phyloP scores from a whole-genome alignment of 2,113 vertebrate genomes.

The Pseudorectes ferrugineus region DNA sequence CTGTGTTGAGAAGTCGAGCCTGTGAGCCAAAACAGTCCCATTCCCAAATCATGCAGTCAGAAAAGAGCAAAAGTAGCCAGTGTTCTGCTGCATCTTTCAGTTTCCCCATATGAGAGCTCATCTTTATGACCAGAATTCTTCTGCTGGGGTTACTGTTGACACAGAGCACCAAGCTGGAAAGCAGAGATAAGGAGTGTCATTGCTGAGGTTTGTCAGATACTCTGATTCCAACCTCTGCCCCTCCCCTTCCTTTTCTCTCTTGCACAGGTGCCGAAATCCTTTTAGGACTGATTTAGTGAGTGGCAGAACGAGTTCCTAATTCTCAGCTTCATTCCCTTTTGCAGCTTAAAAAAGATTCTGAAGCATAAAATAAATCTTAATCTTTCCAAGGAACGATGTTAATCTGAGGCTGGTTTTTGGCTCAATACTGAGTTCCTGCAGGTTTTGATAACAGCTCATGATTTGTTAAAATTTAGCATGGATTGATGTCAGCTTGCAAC shows the following conservation, averaged over 20 bases:
- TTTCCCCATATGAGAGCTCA: background rate
- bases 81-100: background rate
- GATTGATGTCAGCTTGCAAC: conserved; percentile 16
- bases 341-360: conserved; percentile 31
- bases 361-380: conserved; percentile 46
- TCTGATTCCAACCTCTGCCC: background rate
- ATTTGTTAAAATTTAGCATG: conserved; percentile 32
- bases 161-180: background rate
- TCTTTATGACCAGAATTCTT: background rate
- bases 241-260: background rate
- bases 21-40: background rate
- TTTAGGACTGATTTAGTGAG: conserved; percentile 9
- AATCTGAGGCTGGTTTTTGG: conserved; percentile 26
- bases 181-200: conserved; percentile 3
- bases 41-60: background rate
- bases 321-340: conserved; percentile 7
- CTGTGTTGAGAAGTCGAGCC: background rate
- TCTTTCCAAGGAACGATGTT: conserved; percentile 41
- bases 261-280: background rate
- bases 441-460: conserved; percentile 31
- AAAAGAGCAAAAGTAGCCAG: background rate
- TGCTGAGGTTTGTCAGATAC: background rate
- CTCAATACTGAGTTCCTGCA: conserved; percentile 7
- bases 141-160: background rate
- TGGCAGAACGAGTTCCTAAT: background rate